Evolutionary conservation across 2,113 vertebrate genomes (phyloP).

Genomic region (Gymnobelideus leadbeateri): DNA sequence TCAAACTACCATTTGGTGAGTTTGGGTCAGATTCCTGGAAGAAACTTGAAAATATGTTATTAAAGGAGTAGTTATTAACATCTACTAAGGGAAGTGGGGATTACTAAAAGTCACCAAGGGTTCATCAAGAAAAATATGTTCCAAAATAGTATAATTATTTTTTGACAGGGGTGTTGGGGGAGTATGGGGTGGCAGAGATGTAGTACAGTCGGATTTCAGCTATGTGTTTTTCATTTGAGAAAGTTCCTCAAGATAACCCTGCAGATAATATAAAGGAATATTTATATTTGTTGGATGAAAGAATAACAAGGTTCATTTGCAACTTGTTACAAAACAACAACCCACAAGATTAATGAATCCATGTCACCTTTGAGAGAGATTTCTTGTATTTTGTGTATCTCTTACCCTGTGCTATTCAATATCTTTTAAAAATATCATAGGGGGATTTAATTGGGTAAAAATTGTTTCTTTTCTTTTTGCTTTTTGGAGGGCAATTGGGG

Average conservation of each 20-base stretch:
- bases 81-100: background rate
- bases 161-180: background rate
- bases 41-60: background rate
- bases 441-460: conserved; percentile 78
- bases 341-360: background rate
- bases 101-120: background rate
- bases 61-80: background rate
- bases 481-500: too few species aligned
- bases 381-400: background rate
- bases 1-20: background rate
- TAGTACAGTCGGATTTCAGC: background rate
- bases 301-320: background rate
- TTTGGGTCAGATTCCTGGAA: background rate
- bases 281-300: background rate
- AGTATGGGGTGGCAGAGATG: background rate
- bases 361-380: background rate
- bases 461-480: conserved; percentile 78
- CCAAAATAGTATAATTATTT: background rate
- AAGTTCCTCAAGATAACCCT: background rate
- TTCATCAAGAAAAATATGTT: background rate
- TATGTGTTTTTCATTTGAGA: background rate
- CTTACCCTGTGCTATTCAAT: background rate
- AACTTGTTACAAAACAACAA: background rate
- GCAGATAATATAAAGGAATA: background rate
- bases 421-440: conserved; percentile 49